A percentile compares a stretch with the other conserved stretches of the same genome.
phyloP scores from a whole-genome alignment of 2,113 vertebrate species.

The Okapia johnstoni region DNA sequence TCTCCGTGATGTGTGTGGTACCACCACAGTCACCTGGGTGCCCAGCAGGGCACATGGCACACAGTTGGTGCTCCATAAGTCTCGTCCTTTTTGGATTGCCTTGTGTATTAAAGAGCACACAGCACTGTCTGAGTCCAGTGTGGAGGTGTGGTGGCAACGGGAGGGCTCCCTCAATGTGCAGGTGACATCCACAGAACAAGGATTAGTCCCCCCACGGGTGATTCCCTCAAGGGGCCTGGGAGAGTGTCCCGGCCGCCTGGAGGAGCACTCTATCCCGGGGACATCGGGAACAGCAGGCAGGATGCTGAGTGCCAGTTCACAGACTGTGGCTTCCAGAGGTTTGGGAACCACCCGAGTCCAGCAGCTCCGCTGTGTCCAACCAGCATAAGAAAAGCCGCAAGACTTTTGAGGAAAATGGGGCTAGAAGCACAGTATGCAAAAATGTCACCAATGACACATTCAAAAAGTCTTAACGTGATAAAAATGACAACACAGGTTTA shows the following conservation, averaged over 20 bases:
- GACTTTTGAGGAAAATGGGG: background rate
- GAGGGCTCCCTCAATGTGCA: background rate
- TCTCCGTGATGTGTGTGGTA: background rate
- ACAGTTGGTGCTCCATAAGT: accelerated
- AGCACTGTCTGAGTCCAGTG: too few species aligned
- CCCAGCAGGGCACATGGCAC: background rate
- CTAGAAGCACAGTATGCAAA: background rate
- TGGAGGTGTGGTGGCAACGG: accelerated
- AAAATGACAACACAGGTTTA: background rate
- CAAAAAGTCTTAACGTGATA: background rate
- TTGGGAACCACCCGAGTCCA: background rate
- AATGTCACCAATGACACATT: background rate
- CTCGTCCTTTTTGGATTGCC: background rate
- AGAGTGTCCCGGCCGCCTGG: background rate
- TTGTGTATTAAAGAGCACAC: background rate
- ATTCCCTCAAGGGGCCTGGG: background rate
- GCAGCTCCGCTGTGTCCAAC: background rate
- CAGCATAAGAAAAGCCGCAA: background rate
- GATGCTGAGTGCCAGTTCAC: background rate
- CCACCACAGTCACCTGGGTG: background rate
- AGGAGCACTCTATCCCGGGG: background rate
- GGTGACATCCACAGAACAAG: background rate
- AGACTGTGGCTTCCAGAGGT: background rate
- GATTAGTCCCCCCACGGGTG: background rate
- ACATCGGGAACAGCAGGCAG: background rate